Evolutionary conservation across 2,113 vertebrate genomes (phyloP).

Genomic region (Crotalus viridis): DNA sequence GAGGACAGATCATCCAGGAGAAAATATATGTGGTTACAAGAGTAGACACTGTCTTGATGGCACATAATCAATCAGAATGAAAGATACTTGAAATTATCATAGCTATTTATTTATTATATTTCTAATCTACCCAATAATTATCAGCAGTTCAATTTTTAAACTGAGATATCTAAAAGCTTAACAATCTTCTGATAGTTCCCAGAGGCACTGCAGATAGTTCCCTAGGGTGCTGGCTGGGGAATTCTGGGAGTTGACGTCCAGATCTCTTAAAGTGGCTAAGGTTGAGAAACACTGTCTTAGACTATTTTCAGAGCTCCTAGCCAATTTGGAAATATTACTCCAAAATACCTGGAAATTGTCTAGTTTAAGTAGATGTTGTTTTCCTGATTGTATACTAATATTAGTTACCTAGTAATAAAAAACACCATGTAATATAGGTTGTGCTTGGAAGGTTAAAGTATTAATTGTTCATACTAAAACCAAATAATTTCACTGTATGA

Average conservation of each 20-base stretch:
- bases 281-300: neutral
- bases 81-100: neutral
- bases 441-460: neutral
- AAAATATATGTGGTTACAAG: neutral
- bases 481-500: fast-evolving
- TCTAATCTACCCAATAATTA: neutral
- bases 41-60: neutral
- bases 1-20: neutral
- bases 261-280: neutral
- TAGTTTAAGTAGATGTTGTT: neutral
- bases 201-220: neutral
- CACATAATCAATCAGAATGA: neutral
- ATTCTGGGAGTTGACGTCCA: neutral
- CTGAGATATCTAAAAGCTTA: neutral
- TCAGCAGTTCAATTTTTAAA: neutral
- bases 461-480: neutral
- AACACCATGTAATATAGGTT: neutral
- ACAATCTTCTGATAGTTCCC: neutral
- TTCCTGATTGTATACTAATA: neutral
- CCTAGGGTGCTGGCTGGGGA: neutral
- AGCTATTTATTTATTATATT: neutral
- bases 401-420: neutral
- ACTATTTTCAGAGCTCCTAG: neutral
- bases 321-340: neutral
- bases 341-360: neutral